Percentiles rank a stretch among this genome's conserved stretches.
These are phyloP conservation scores for Drosophila eugracilis DNA, from an alignment of 1,140 invertebrate species.

Conservation along the genomic window DNA sequence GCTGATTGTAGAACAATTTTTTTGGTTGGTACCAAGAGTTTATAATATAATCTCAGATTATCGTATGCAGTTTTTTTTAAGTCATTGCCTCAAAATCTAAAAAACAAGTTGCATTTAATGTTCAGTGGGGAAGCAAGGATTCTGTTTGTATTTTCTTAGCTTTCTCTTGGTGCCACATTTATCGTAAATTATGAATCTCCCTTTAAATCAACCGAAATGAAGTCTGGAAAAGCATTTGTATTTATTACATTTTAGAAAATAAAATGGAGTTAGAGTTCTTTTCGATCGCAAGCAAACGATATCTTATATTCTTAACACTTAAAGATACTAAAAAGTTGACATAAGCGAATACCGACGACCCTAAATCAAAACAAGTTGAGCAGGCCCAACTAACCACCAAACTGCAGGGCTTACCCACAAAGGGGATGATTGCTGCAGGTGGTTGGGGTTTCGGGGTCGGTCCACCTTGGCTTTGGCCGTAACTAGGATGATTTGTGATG, in stretches of 20 bases:
- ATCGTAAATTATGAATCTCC: slow-evolving; percentile 16
- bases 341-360: slow-evolving; percentile 74
- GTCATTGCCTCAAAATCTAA: too few relatives aligned
- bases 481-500: slow-evolving; percentile 48
- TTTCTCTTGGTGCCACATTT: slow-evolving; percentile 38
- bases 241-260: too few relatives aligned
- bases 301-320: too few relatives aligned
- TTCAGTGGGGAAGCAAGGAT: slow-evolving; percentile 4
- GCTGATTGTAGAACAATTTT: background rate
- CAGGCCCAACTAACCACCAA: slow-evolving; percentile 60
- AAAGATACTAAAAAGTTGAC: too few relatives aligned
- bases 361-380: slow-evolving; percentile 64
- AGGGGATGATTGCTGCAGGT: slow-evolving; percentile 9
- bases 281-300: background rate
- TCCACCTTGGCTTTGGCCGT: slow-evolving; percentile 66
- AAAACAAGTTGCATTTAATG: slow-evolving; percentile 10
- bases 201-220: slow-evolving; percentile 18
- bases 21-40: too few relatives aligned
- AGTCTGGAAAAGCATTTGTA: too few relatives aligned
- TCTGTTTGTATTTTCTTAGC: slow-evolving; percentile 21
- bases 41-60: too few relatives aligned
- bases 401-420: slow-evolving; percentile 5
- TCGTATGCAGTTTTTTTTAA: too few relatives aligned
- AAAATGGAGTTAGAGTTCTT: too few relatives aligned
- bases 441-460: background rate